phyloP scores from a whole-genome alignment of 2,888 invertebrate genomes.

The Arge pagana region DNA sequence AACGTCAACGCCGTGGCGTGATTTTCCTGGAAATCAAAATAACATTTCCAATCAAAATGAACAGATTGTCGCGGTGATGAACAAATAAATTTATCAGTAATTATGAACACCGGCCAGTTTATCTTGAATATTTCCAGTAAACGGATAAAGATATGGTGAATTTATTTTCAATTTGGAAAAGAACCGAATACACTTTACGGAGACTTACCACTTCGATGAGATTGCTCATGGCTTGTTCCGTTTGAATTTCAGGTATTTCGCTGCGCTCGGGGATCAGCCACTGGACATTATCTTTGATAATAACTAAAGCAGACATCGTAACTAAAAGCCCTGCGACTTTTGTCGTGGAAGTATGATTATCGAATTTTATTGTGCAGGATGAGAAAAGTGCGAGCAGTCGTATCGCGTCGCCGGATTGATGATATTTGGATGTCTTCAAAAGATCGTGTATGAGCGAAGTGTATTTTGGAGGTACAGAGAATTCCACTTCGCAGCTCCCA shows the following conservation, averaged over 20 bases:
- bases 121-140: not conserved
- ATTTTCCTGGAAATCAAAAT: conserved; percentile 44
- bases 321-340: conserved; percentile 47
- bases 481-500: conserved; percentile 56
- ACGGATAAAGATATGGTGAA: not conserved
- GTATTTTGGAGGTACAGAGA: conserved; percentile 50
- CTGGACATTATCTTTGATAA: conserved; percentile 56
- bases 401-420: conserved; percentile 49
- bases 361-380: conserved; percentile 51
- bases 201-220: conserved; percentile 61
- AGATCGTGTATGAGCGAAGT: conserved; percentile 43
- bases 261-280: conserved; percentile 58
- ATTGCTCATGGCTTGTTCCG: conserved; percentile 62
- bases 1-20: conserved; percentile 50
- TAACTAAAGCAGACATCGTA: conserved; percentile 54
- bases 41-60: not conserved
- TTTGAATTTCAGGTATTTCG: conserved; percentile 45
- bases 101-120: not conserved
- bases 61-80: not conserved
- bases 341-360: conserved; percentile 41
- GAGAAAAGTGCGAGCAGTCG: conserved; percentile 58
- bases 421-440: conserved; percentile 43
- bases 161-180: conserved; percentile 13
- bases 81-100: not conserved
- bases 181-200: conserved; percentile 34